A percentile compares a stretch with the other conserved stretches of the same genome.
Evolutionary conservation across 2,797 vertebrate species (phyloP).

Genomic region (Pygocentrus nattereri): DNA sequence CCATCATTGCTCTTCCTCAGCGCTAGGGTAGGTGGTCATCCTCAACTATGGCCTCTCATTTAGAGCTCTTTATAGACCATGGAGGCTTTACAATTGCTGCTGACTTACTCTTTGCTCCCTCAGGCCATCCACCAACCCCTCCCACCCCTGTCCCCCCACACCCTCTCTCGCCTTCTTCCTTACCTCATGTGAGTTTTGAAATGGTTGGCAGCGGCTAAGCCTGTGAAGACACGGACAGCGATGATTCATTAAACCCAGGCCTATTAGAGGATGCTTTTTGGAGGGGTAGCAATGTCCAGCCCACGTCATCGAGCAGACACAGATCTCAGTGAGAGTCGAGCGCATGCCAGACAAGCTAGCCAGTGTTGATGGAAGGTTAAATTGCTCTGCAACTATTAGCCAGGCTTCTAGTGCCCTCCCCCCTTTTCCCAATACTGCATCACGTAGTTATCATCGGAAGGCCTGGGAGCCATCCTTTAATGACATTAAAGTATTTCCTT

Average conservation of each 20-base stretch:
- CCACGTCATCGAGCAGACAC: constrained; percentile 54
- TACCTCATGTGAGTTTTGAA: constrained; percentile 34
- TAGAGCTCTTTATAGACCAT: constrained; percentile 44
- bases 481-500: neutral
- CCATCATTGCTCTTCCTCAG: constrained; percentile 1
- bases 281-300: constrained; percentile 43
- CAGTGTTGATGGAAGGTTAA: constrained; percentile 55
- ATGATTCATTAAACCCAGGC: constrained; percentile 52
- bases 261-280: constrained; percentile 47
- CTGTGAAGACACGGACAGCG: constrained; percentile 13
- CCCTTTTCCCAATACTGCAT: constrained; percentile 29
- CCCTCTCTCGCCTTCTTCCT: constrained; percentile 14
- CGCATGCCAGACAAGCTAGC: constrained; percentile 29
- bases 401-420: constrained; percentile 40
- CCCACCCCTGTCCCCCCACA: neutral
- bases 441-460: constrained; percentile 1
- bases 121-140: constrained; percentile 5
- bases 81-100: constrained; percentile 39
- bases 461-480: constrained; percentile 15
- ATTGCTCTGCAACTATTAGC: constrained; percentile 45
- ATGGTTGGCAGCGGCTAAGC: constrained; percentile 39
- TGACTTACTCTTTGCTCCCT: constrained; percentile 40
- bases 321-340: constrained; percentile 52
- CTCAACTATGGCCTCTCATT: constrained; percentile 43
- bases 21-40: constrained; percentile 11